Conservation (phyloP, 1,140 invertebrate genomes). For the Forficula auricularia region DNA sequence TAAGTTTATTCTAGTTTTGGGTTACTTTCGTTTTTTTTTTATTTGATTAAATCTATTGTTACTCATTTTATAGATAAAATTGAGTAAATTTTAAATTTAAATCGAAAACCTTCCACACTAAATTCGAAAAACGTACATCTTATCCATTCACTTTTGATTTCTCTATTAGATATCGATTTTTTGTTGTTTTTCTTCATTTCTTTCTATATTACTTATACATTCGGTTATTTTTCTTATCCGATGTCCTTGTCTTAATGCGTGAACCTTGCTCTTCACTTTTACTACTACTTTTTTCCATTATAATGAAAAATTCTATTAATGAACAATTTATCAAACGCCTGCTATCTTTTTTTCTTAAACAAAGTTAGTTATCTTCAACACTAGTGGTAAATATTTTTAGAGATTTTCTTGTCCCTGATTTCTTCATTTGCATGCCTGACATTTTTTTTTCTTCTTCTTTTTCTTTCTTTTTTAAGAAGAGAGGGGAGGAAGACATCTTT, state of each 20-base stretch:
- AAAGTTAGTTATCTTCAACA: not conserved
- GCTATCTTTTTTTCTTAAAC: not conserved
- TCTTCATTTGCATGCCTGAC: too few species aligned
- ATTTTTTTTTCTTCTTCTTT: too few species aligned
- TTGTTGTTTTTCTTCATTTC: not conserved
- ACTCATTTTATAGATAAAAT: too few species aligned
- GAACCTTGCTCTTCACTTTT: not conserved
- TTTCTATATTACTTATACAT: not conserved
- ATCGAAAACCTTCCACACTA: too few species aligned
- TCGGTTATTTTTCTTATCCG: not conserved
- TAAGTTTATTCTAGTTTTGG: too few species aligned
- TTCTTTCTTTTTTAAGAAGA: too few species aligned
- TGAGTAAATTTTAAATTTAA: too few species aligned
- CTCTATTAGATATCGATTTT: not conserved
- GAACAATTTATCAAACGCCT: not conserved
- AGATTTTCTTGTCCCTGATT: not conserved
- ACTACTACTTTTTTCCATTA: not conserved
- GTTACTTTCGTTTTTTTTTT: too few species aligned
- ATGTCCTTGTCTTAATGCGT: not conserved
- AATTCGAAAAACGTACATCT: too few species aligned
- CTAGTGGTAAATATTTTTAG: not conserved
- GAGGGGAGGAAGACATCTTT: too few species aligned
- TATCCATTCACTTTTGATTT: not conserved
- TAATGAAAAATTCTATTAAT: conserved; percentile 1
- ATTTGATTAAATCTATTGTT: too few species aligned